A percentile compares a stretch with the other conserved stretches of the same genome.
Evolutionary conservation across 2,797 vertebrate species (phyloP).

Genomic region (Falco berigora): DNA sequence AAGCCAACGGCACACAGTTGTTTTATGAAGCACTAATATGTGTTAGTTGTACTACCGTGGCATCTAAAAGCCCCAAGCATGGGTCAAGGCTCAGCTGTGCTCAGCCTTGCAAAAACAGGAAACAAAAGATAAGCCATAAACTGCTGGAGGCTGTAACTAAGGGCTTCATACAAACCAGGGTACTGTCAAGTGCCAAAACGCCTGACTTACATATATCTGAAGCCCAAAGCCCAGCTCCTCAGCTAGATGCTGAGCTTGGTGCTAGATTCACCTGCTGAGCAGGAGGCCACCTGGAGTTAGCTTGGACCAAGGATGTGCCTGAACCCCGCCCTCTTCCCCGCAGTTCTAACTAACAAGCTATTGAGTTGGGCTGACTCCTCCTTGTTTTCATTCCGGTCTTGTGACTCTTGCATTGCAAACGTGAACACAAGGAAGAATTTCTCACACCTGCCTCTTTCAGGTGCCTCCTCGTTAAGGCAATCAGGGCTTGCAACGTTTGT

Average conservation of each 20-base stretch:
- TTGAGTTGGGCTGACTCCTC: not conserved
- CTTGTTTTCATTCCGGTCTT: not conserved
- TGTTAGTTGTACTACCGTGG: not conserved
- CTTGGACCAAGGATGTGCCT: not conserved
- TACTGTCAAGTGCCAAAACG: not conserved
- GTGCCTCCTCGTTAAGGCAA: not conserved
- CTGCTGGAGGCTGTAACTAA: not conserved
- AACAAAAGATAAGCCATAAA: not conserved
- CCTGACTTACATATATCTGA: not conserved
- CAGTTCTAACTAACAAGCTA: not conserved
- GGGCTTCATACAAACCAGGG: not conserved
- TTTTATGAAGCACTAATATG: not conserved
- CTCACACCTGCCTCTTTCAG: not conserved
- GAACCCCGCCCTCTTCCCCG: not conserved
- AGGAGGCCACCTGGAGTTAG: not conserved
- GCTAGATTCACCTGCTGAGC: not conserved
- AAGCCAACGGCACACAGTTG: not conserved
- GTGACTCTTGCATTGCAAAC: fast-evolving
- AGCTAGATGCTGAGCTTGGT: not conserved
- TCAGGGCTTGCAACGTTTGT: not conserved
- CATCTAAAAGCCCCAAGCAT: not conserved
- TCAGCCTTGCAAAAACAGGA: not conserved
- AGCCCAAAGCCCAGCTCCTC: not conserved
- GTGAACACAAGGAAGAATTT: not conserved
- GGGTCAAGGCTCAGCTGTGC: not conserved